A percentile compares a stretch with the other conserved stretches of the same genome.
These are phyloP conservation scores for Paralvinella palmiformis DNA, from an alignment of 1,140 invertebrate species.

Conservation along the genomic window DNA sequence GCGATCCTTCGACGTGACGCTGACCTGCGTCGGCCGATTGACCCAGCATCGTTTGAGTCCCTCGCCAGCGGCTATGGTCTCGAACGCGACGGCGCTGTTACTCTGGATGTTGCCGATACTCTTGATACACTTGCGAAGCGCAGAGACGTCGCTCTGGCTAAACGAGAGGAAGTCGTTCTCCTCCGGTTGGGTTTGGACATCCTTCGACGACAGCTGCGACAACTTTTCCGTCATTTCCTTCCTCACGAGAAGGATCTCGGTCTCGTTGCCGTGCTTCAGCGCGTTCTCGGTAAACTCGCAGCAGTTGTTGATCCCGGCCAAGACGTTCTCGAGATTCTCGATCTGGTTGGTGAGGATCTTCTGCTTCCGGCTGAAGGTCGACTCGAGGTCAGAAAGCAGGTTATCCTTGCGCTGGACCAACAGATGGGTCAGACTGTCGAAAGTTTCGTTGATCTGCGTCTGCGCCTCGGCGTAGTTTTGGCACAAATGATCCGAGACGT, in stretches of 20 bases:
- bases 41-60: slow-evolving; percentile 45
- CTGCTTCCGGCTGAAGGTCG: slow-evolving; percentile 48
- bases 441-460: slow-evolving; percentile 43
- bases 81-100: slow-evolving; percentile 50
- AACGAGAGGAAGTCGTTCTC: slow-evolving; percentile 51
- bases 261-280: slow-evolving; percentile 52
- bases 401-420: slow-evolving; percentile 46
- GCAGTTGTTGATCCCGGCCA: slow-evolving; percentile 50
- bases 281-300: slow-evolving; percentile 54
- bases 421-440: slow-evolving; percentile 43
- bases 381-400: slow-evolving; percentile 50
- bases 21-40: slow-evolving; percentile 41
- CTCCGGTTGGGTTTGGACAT: slow-evolving; percentile 48
- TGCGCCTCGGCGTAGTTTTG: slow-evolving; percentile 42
- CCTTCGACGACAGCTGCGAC: slow-evolving; percentile 48
- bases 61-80: slow-evolving; percentile 52
- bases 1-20: slow-evolving; percentile 49
- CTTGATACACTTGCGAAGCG: slow-evolving; percentile 38
- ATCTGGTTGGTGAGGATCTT: slow-evolving; percentile 48
- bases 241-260: slow-evolving; percentile 54
- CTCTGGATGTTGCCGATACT: slow-evolving; percentile 46
- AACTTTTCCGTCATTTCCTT: slow-evolving; percentile 56
- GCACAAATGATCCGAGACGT: slow-evolving; percentile 38
- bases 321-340: slow-evolving; percentile 46
- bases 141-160: slow-evolving; percentile 39